Conservation (phyloP, 2,113 vertebrate species). For the Lonchura striata region DNA sequence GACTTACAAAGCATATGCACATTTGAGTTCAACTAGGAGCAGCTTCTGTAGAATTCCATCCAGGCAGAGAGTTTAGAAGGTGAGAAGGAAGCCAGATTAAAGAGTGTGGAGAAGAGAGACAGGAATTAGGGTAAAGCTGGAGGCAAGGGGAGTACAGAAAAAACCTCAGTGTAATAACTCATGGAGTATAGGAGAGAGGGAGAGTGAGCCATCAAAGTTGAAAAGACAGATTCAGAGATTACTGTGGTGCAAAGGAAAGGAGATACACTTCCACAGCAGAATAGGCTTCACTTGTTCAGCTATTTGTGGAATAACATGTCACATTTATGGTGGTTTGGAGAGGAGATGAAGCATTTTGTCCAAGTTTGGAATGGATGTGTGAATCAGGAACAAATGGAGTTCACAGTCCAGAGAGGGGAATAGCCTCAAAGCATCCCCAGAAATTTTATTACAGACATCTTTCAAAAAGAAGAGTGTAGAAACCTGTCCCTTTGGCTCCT, state of each 20-base stretch:
- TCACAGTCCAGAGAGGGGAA: not conserved
- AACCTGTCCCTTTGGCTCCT: slow-evolving; percentile 8
- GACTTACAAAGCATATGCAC: not conserved
- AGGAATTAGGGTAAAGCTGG: not conserved
- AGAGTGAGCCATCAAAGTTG: not conserved
- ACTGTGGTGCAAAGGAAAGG: not conserved
- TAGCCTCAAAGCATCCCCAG: slow-evolving; percentile 16
- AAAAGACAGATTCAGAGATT: not conserved
- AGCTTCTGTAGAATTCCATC: not conserved
- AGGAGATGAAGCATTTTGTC: not conserved
- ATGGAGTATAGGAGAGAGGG: not conserved
- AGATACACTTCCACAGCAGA: not conserved
- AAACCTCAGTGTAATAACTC: not conserved
- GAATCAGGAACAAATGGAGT: not conserved
- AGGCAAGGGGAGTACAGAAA: not conserved
- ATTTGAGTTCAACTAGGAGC: not conserved
- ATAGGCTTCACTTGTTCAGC: not conserved
- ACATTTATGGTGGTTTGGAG: slow-evolving; percentile 15
- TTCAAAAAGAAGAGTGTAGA: not conserved
- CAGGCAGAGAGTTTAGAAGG: not conserved
- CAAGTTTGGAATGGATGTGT: not conserved
- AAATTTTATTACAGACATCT: not conserved
- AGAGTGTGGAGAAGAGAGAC: not conserved
- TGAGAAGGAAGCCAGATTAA: not conserved
- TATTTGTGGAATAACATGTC: not conserved